Base-by-base conservation (phyloP, 2,888 invertebrate species). In the Xylota segnis region DNA sequence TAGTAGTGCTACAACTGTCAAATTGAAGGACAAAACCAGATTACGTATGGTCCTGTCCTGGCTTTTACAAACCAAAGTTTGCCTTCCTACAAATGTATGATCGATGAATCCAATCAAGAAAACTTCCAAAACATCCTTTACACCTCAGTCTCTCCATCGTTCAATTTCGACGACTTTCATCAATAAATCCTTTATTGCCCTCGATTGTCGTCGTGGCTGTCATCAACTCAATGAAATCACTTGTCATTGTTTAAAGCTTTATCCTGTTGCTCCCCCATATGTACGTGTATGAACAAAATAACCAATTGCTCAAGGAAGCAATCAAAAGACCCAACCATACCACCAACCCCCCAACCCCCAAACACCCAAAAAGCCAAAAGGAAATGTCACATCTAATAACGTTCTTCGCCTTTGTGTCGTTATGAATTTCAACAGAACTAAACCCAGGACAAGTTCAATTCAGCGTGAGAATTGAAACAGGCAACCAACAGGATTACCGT, bases 351-450 rank as follows among this genome's bases (percentile, higher is more conserved):
- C n/a, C n/a, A n/a, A n/a, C n/a, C n/a, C n/a, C n/a, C n/a, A n/a
- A n/a, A n/a, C n/a, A n/a, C 23, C 23, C 23, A 23, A 47, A 12
- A 45, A 37, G 37, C 34, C 58, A 14, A 40, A 45, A 10, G 37
- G 58, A 58, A 58, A 75, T 66, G 47, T 9, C n/a, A 66, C 16
- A 37, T 75, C 37, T 75, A 58, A 66, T 56, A 58, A 58, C 18
- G 58, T 47, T 47, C 27, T 27, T 16, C 14, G 27, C 27, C 54
- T 52, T 18, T 50, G 12, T 43, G 70, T 68, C 66, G 58, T 75
- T 58, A 70, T 65, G 81, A 74, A 58, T 65, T 40, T 43, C 68
- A 79, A 75, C 78, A 74, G 63, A 84, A 74, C 52, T 76, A 58
- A 65, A 78, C 56, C 56, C 66, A 47, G 34, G 66, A 23, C 34